These are phyloP conservation scores for Agrochola macilenta DNA, from an alignment of 2,888 invertebrate genomes.

Conservation along the genomic window DNA sequence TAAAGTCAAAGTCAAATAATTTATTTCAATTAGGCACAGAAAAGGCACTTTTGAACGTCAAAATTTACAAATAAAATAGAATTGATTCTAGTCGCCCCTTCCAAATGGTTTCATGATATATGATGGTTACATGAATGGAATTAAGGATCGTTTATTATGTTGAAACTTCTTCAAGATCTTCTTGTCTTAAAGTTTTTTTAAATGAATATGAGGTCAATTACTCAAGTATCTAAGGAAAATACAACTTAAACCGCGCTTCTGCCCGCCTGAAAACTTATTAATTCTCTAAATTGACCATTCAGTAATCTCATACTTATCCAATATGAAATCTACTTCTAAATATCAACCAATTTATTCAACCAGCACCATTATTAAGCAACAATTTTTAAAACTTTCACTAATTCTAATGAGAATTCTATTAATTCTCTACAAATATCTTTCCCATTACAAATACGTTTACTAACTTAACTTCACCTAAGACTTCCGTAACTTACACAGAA, in stretches of 20 bases:
- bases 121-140: not conserved
- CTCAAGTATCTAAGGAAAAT: not conserved
- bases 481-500: slow-evolving; percentile 38
- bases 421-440: slow-evolving; percentile 13
- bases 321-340: not conserved
- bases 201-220: not conserved
- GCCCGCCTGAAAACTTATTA: not conserved
- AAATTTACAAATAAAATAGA: too few species aligned
- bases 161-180: not conserved
- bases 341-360: not conserved
- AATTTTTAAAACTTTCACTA: slow-evolving; percentile 31
- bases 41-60: too few species aligned
- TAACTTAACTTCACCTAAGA: not conserved
- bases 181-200: not conserved
- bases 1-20: too few species aligned
- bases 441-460: slow-evolving; percentile 20
- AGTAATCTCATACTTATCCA: not conserved
- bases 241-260: not conserved
- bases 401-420: slow-evolving; percentile 21
- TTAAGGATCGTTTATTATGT: not conserved
- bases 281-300: not conserved
- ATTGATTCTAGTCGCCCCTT: too few species aligned
- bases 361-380: not conserved
- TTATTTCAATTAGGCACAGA: too few species aligned
- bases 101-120: too few species aligned